Evolutionary conservation across 2,797 vertebrate species (phyloP).

Genomic region (Oreonectes daqikongensis): DNA sequence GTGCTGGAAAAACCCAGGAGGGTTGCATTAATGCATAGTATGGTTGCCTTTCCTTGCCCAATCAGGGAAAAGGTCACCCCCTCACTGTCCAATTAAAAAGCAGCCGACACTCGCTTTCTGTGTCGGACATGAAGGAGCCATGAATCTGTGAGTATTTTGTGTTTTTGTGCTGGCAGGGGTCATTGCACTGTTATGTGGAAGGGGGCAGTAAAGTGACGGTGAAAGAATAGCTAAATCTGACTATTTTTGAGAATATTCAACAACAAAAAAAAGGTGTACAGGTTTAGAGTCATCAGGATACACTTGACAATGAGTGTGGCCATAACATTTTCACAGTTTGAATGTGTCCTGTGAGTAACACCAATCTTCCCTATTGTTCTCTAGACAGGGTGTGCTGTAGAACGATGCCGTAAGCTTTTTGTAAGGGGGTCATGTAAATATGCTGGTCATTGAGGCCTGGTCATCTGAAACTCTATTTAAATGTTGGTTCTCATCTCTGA

Average conservation of each 20-base stretch:
- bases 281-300: constrained; percentile 30
- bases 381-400: not conserved
- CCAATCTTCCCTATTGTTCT: not conserved
- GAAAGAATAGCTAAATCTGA: constrained; percentile 23
- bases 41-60: constrained; percentile 49
- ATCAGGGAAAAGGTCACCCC: constrained; percentile 59
- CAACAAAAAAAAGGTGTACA: constrained; percentile 24
- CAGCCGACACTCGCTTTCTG: constrained; percentile 45
- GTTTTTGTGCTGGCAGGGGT: constrained; percentile 48
- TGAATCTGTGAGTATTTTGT: constrained; percentile 56
- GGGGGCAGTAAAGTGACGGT: constrained; percentile 29
- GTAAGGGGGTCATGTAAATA: constrained; percentile 3
- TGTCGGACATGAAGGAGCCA: constrained; percentile 52
- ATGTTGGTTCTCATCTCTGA: not conserved
- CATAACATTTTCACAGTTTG: constrained; percentile 27
- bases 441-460: not conserved
- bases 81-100: constrained; percentile 59
- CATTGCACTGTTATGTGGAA: constrained; percentile 35
- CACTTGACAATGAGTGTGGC: constrained; percentile 9
- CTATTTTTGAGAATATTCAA: constrained; percentile 10
- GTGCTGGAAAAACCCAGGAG: constrained; percentile 49
- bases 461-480: too few relatives aligned
- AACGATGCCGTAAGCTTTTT: not conserved
- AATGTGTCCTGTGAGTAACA: constrained; percentile 19
- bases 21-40: constrained; percentile 56